phyloP scores from a whole-genome alignment of 2,113 vertebrate species.

The Chamaetylas fuelleborni region DNA sequence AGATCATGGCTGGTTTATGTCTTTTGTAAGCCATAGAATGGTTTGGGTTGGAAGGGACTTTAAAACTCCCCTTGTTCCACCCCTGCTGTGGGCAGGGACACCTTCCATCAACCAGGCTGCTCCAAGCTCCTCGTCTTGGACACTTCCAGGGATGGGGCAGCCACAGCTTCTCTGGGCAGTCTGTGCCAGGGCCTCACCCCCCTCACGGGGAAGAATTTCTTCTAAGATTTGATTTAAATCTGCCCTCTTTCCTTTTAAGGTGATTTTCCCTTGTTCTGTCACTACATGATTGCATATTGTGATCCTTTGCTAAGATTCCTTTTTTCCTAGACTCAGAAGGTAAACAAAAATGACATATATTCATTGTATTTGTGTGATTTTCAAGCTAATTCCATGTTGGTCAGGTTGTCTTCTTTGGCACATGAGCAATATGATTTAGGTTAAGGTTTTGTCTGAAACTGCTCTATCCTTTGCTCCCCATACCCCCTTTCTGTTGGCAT shows the following conservation, averaged over 20 bases:
- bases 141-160: not conserved
- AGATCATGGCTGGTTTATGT: not conserved
- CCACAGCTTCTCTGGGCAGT: not conserved
- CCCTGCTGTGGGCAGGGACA: too few species aligned
- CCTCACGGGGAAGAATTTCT: not conserved
- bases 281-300: not conserved
- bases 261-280: not conserved
- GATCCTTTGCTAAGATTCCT: not conserved
- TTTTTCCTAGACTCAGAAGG: not conserved
- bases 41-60: not conserved
- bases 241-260: not conserved
- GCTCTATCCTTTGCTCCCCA: not conserved
- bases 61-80: fast-evolving
- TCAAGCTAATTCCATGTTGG: not conserved
- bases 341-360: not conserved
- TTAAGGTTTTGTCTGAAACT: not conserved
- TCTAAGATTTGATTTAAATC: not conserved
- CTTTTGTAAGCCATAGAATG: not conserved
- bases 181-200: too few species aligned
- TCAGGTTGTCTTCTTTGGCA: not conserved
- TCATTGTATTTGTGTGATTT: not conserved
- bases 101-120: fast-evolving
- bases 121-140: not conserved
- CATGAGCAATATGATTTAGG: not conserved
- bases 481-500: not conserved